Evolutionary conservation across 2,113 vertebrate species (phyloP).

Genomic region (Nestor notabilis): DNA sequence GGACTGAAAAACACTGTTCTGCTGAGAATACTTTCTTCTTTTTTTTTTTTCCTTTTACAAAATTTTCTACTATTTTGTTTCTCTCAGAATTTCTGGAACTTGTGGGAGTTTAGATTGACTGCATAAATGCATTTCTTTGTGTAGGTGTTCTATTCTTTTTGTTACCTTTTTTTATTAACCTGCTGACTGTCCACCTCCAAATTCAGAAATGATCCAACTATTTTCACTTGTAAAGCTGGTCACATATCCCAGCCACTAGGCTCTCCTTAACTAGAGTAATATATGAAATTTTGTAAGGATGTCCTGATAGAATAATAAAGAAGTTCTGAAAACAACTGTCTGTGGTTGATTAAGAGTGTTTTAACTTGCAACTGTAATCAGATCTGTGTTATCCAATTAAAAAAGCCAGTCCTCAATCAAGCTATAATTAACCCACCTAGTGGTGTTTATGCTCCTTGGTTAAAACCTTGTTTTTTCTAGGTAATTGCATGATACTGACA

Average conservation of each 20-base stretch:
- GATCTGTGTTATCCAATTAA: neutral
- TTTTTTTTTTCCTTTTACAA: neutral
- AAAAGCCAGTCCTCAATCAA: neutral
- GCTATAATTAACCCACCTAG: neutral
- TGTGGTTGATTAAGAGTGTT: neutral
- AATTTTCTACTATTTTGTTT: neutral
- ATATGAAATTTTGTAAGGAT: neutral
- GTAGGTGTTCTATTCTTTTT: neutral
- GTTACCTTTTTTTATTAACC: neutral
- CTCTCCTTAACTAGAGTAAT: neutral
- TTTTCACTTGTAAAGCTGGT: neutral
- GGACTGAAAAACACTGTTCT: neutral
- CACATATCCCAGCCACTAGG: neutral
- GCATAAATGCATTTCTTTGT: neutral
- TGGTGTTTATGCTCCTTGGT: neutral
- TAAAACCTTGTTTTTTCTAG: neutral
- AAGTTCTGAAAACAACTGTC: neutral
- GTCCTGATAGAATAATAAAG: neutral
- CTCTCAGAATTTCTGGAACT: neutral
- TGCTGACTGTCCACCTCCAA: neutral
- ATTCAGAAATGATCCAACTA: neutral
- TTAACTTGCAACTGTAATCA: constrained; percentile 14
- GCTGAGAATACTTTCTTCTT: neutral
- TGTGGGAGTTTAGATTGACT: accelerated
- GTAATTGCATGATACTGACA: neutral